phyloP scores from a whole-genome alignment of 2,113 vertebrate species.

The Rhombomys opimus region DNA sequence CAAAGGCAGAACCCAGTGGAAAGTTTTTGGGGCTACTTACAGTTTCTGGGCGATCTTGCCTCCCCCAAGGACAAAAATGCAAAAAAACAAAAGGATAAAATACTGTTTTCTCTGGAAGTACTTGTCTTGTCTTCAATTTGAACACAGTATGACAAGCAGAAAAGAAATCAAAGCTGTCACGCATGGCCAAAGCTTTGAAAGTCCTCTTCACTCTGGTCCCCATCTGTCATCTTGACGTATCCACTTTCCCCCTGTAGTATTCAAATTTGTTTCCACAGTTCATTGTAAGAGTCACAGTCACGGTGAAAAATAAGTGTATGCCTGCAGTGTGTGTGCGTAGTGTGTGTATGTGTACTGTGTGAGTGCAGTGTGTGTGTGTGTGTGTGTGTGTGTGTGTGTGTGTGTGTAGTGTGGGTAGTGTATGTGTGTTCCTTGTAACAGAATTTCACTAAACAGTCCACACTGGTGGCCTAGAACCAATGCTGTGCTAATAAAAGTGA shows the following conservation, averaged over 20 bases:
- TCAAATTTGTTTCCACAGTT: neutral
- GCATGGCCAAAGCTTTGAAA: neutral
- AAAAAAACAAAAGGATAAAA: neutral
- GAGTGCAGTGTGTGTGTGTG: neutral
- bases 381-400: neutral
- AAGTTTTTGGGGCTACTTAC: neutral
- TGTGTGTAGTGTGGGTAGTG: no score
- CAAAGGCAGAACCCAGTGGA: neutral
- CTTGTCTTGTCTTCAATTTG: neutral
- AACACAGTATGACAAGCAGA: neutral
- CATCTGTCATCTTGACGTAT: neutral
- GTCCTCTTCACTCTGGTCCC: neutral
- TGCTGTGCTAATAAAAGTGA: neutral
- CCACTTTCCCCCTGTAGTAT: neutral
- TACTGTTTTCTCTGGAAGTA: neutral
- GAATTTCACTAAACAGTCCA: neutral
- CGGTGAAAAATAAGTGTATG: neutral
- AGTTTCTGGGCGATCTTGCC: neutral
- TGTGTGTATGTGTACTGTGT: neutral
- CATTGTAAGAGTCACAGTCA: neutral
- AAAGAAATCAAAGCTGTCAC: constrained; percentile 18
- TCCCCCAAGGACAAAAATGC: constrained; percentile 6
- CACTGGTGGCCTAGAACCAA: neutral
- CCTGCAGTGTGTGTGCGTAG: no score
- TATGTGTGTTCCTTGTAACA: neutral